Evolutionary conservation across 2,113 vertebrate species (phyloP).

Genomic region (Hymenochirus boettgeri): DNA sequence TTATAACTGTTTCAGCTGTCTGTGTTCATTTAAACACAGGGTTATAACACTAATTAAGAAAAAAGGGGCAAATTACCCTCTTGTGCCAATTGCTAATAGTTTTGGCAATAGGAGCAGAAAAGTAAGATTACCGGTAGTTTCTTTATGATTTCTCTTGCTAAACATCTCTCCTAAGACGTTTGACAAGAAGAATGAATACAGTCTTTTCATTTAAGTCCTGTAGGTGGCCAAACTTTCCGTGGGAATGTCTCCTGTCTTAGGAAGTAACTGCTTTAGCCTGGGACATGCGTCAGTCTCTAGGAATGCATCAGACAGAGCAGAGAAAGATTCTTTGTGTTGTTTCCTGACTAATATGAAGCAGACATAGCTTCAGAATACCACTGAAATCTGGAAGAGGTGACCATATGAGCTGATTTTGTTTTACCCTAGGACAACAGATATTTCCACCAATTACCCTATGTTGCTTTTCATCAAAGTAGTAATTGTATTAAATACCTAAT

Average conservation of each 20-base stretch:
- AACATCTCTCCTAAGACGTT: background rate
- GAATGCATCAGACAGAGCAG: slow-evolving; percentile 30
- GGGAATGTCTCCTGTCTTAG: slow-evolving; percentile 33
- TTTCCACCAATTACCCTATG: no score
- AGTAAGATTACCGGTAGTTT: background rate
- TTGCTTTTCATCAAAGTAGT: no score
- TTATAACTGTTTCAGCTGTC: no score
- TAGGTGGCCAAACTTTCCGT: slow-evolving; percentile 36
- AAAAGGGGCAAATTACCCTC: no score
- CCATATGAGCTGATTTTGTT: background rate
- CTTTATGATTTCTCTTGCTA: background rate
- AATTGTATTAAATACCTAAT: no score
- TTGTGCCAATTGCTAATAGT: no score
- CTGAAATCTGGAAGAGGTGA: slow-evolving; percentile 21
- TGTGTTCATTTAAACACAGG: no score
- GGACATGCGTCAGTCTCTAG: slow-evolving; percentile 33
- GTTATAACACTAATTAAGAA: no score
- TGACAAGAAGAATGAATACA: slow-evolving; percentile 14
- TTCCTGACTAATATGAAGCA: slow-evolving; percentile 37
- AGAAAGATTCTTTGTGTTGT: slow-evolving; percentile 40
- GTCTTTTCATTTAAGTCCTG: slow-evolving; percentile 31
- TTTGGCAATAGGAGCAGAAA: background rate
- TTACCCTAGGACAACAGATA: no score
- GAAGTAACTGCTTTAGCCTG: slow-evolving; percentile 28
- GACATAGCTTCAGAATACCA: slow-evolving; percentile 24